Conservation (phyloP, 2,797 vertebrate species). For the Tiaroga cobitis region DNA sequence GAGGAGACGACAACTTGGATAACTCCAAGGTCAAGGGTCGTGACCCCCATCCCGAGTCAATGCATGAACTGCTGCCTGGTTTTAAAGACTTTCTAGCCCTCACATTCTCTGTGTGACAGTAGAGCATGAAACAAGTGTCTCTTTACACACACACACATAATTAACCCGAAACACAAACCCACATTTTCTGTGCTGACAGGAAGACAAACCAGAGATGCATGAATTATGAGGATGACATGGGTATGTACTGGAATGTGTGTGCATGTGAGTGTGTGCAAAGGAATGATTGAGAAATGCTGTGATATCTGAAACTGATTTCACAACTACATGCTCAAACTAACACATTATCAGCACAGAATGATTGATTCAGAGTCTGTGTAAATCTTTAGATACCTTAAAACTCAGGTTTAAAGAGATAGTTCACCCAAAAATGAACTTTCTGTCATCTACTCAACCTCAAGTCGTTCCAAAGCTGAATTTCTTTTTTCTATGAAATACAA, state of each 20-base stretch:
- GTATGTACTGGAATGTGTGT: slow-evolving; percentile 23
- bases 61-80: slow-evolving; percentile 25
- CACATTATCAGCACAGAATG: not conserved
- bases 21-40: slow-evolving; percentile 53
- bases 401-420: not conserved
- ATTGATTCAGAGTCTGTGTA: not conserved
- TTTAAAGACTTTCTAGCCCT: slow-evolving; percentile 42
- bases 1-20: slow-evolving; percentile 56
- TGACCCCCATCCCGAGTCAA: slow-evolving; percentile 40
- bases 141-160: slow-evolving; percentile 34
- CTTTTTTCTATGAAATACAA: not conserved
- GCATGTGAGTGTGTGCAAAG: not conserved
- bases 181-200: slow-evolving; percentile 47
- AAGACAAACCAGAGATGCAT: slow-evolving; percentile 54
- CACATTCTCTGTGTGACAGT: slow-evolving; percentile 17
- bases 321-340: slow-evolving; percentile 22
- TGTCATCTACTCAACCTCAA: not conserved
- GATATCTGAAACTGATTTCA: slow-evolving; percentile 27
- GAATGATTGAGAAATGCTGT: slow-evolving; percentile 37
- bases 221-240: slow-evolving; percentile 46
- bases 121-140: slow-evolving; percentile 33
- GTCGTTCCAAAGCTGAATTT: not conserved
- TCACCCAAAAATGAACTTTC: not conserved
- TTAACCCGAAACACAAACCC: slow-evolving; percentile 31
- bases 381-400: not conserved